A percentile compares a stretch with the other conserved stretches of the same genome.
phyloP scores from a whole-genome alignment of 2,797 vertebrate genomes.

The Crocodylus rhombifer region DNA sequence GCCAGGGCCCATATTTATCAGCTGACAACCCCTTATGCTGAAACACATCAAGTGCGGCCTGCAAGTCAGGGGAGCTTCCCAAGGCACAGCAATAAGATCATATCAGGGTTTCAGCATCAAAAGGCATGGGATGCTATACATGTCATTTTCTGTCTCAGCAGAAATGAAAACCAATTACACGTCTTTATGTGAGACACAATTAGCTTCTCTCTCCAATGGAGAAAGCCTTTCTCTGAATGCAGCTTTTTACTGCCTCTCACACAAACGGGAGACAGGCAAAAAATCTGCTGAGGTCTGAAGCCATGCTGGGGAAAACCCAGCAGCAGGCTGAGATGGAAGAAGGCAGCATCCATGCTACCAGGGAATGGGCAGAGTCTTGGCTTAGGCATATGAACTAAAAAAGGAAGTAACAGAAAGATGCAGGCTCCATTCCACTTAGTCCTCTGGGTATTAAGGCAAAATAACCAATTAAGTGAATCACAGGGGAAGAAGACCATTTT shows the following conservation, averaged over 20 bases:
- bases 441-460: background rate
- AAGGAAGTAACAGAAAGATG: background rate
- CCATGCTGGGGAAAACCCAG: constrained; percentile 26
- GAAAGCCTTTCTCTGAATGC: constrained; percentile 14
- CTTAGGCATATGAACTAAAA: fast-evolving
- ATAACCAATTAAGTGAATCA: background rate
- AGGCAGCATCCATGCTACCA: background rate
- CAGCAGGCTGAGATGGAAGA: background rate
- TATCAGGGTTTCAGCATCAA: constrained; percentile 53
- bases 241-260: constrained; percentile 35
- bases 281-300: background rate
- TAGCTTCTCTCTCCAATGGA: constrained; percentile 33
- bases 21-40: constrained; percentile 51
- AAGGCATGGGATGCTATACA: constrained; percentile 47
- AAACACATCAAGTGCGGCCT: constrained; percentile 26
- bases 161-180: constrained; percentile 45
- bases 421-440: background rate
- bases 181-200: constrained; percentile 42
- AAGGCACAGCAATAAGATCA: constrained; percentile 15
- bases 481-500: background rate
- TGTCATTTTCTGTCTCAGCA: constrained; percentile 28
- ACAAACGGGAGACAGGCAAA: constrained; percentile 1
- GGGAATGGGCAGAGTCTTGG: background rate
- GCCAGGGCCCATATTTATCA: constrained; percentile 48
- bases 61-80: constrained; percentile 6